Base-by-base conservation (phyloP, 2,888 invertebrate species). In the Glyphotaelius pellucidus region DNA sequence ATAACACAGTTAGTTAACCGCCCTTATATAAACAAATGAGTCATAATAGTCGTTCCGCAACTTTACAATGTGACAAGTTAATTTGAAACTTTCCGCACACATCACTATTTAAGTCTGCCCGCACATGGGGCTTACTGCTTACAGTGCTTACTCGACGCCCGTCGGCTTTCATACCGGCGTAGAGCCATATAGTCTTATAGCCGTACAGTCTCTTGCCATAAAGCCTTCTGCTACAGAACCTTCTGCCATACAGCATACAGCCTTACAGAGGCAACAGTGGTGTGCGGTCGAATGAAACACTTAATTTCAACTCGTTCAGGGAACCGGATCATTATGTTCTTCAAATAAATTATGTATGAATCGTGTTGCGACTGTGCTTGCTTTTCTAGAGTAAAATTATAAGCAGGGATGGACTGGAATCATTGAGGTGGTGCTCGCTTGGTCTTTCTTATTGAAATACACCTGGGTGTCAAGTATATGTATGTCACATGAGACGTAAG, bases 211-310 rank as follows among this genome's bases (percentile, higher is more conserved):
- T 67, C 9, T 7, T 67, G 25, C 67, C n/a, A 67, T 67, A 67
- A 9, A 25, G 25, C 67, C 67, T 67, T 67, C 67, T n/a, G 67
- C 25, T 25, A 25, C 5, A 67, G 67, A 67, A 3, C 67, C 67
- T 67, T 67, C 67, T n/a, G 25, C 67, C 67, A 9, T 67, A 67
- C 81, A 35, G 83, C 67, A 67, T 25, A 67, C 81, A 35, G 35
- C 35, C 25, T 32, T 11, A 83, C 83, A 83, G 31, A 32, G 31
- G 35, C 81, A 32, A 19, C 31, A 31, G 35, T 32, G 83, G 86
- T 86, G 80, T 79, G 80, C 25, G 79, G 88, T 79, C 88, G 88
- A 89, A 89, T 89, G 79, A 89, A 89, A 89, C 88, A 89, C 88
- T 89, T 89, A 89, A 89, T 89, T 89, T 89, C 80, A 42, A 79